These are phyloP conservation scores for Caenorhabditis wallacei DNA, from an alignment of 2,888 invertebrate genomes.

Conservation along the genomic window DNA sequence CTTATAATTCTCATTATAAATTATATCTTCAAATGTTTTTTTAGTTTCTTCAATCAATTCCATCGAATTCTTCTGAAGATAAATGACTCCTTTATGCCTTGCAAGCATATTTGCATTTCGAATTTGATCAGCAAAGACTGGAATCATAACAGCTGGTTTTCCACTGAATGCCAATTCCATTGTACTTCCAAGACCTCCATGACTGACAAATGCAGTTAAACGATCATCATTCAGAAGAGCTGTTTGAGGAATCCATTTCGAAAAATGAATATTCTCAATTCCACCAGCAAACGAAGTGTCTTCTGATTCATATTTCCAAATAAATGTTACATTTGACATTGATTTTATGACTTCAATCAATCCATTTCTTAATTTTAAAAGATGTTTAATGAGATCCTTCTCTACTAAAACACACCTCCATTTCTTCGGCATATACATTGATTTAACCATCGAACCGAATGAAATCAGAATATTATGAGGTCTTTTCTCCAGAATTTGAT, in stretches of 20 bases:
- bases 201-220: conserved; percentile 55
- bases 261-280: conserved; percentile 48
- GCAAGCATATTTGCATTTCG: conserved; percentile 60
- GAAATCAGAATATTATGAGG: conserved; percentile 39
- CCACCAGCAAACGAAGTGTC: conserved; percentile 33
- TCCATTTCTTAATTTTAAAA: conserved; percentile 1
- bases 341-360: conserved; percentile 32
- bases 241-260: conserved; percentile 63
- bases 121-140: conserved; percentile 59
- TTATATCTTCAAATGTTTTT: conserved; percentile 35
- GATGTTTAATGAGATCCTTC: background rate
- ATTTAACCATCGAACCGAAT: conserved; percentile 39
- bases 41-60: background rate
- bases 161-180: conserved; percentile 58
- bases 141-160: conserved; percentile 59
- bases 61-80: conserved; percentile 33
- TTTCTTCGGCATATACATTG: conserved; percentile 37
- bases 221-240: conserved; percentile 53
- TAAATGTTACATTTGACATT: conserved; percentile 56
- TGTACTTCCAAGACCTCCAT: conserved; percentile 60
- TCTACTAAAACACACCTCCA: conserved; percentile 49
- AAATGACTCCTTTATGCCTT: conserved; percentile 46
- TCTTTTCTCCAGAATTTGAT: conserved; percentile 11
- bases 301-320: conserved; percentile 64
- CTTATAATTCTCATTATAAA: conserved; percentile 32